Evolutionary conservation across 2,113 vertebrate genomes (phyloP).

Genomic region (Etheostoma spectabile): DNA sequence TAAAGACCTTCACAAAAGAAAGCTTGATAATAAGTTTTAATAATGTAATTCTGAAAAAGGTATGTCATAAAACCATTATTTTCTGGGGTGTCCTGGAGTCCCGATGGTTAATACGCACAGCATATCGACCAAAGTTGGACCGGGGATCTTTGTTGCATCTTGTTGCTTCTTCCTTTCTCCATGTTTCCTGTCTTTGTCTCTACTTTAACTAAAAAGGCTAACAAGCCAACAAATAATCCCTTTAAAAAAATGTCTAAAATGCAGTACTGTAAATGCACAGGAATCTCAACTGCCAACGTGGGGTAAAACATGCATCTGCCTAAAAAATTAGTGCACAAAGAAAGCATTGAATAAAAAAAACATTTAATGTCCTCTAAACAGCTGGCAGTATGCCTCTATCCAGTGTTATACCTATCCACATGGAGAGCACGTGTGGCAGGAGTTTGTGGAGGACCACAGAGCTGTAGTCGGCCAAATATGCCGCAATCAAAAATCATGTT

Average conservation of each 20-base stretch:
- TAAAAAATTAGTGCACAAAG: not conserved
- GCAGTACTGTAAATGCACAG: not conserved
- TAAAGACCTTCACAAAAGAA: not conserved
- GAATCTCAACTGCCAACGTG: not conserved
- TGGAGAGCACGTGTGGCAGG: constrained; percentile 34
- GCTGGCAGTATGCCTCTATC: not conserved
- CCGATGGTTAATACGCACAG: not conserved
- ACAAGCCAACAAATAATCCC: not conserved
- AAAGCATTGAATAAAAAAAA: not conserved
- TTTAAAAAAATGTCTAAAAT: not conserved
- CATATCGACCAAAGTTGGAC: not conserved
- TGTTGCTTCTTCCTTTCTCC: not conserved
- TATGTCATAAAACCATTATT: not conserved
- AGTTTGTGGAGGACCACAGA: constrained; percentile 18
- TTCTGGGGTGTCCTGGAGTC: not conserved
- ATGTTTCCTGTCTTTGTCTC: not conserved
- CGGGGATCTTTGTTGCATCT: not conserved
- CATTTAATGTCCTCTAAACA: not conserved
- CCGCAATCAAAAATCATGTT: constrained; percentile 5
- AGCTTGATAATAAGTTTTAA: not conserved
- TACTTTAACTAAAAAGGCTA: not conserved
- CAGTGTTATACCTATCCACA: not conserved
- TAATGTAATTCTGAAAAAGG: not conserved
- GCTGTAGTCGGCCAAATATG: not conserved
- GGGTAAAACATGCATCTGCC: not conserved